Evolutionary conservation across 1,140 invertebrate species (phyloP), one percentile per base, ranked within the genome.

Genomic region (Halyomorpha halys): DNA sequence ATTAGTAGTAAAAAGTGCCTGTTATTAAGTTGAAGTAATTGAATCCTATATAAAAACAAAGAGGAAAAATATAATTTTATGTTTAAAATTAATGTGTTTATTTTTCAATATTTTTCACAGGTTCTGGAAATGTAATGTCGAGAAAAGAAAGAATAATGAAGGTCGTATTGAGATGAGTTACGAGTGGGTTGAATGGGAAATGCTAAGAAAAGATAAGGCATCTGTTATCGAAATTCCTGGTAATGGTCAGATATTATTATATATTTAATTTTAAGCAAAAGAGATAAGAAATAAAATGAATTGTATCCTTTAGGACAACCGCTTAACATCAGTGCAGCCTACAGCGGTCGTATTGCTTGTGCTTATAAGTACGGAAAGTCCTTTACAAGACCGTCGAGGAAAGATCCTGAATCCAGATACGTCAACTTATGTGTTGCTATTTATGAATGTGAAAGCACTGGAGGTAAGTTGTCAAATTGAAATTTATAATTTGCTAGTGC

Each of bases 391-490:
- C 87, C 87, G 0, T 83, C 83, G 69, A 88, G 86, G 73, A 80
- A 77, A 71, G 86, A 90, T 72, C 85, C 86, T 0, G 87, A 90
- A 70, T 89, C 87, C 0, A 81, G 92, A 49, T 95, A 90, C 75
- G 89, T 96, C 45, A 97, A 96, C 75, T 78, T 97, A 0, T 92
- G 88, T 73, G 91, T 99, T 3, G 91, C 91, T n/a, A 96, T 99
- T 67, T 98, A 97, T 77, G 97, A 99, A 76, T 99, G 97, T 75
- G 97, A 99, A 79, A 97, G 94, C 67, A 97, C 94, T 27, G 97
- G 97, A 64, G 96, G 90, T 65, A 85, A 84, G 67, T 47, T 49
- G 4, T 18, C n/a, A 13, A 39, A 39, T 39, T 39, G 3, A 30
- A 30, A 39, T 39, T 39, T 39, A 39, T 39, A 1, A 49, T 49